A percentile compares a stretch with the other conserved stretches of the same genome.
phyloP scores from a whole-genome alignment of 2,888 invertebrate species.

The Amiota minor region DNA sequence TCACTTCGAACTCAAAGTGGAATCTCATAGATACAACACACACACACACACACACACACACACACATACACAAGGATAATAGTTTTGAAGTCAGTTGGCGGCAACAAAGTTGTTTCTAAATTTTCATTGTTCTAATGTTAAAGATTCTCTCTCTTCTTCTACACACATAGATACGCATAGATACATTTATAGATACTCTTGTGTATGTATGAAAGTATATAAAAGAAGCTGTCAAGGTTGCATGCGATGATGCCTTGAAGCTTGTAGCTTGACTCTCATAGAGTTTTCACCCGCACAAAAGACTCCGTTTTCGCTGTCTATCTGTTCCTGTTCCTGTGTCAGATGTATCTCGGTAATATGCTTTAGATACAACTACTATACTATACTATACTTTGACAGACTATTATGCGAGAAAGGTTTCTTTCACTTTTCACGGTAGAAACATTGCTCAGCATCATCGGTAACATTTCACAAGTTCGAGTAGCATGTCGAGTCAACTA shows the following conservation, averaged over 20 bases:
- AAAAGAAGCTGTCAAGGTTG: conserved; percentile 16
- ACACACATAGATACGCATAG: neutral
- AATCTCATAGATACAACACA: too few relatives aligned
- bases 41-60: neutral
- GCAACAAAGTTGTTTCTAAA: conserved; percentile 21
- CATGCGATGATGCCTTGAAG: neutral
- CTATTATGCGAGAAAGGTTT: conserved; percentile 71
- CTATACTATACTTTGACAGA: conserved; percentile 65
- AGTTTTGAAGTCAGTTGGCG: conserved; percentile 2
- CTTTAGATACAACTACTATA: conserved; percentile 20
- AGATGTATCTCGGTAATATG: neutral
- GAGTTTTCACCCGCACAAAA: neutral
- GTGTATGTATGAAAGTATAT: too few relatives aligned
- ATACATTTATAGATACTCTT: neutral
- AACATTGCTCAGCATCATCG: conserved; percentile 3
- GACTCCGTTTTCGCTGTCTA: neutral
- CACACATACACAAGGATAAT: conserved; percentile 1
- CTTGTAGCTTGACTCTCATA: neutral
- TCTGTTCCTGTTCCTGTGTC: neutral
- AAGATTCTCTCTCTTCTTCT: neutral
- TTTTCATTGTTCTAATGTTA: conserved; percentile 29
- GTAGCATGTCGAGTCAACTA: conserved; percentile 42
- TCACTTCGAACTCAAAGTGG: too few relatives aligned
- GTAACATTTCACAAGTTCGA: neutral
- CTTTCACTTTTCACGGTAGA: conserved; percentile 64